A percentile compares a stretch with the other conserved stretches of the same genome.
These are phyloP conservation scores for Chaitophorus viminalis DNA, from an alignment of 2,888 invertebrate genomes.

Conservation along the genomic window DNA sequence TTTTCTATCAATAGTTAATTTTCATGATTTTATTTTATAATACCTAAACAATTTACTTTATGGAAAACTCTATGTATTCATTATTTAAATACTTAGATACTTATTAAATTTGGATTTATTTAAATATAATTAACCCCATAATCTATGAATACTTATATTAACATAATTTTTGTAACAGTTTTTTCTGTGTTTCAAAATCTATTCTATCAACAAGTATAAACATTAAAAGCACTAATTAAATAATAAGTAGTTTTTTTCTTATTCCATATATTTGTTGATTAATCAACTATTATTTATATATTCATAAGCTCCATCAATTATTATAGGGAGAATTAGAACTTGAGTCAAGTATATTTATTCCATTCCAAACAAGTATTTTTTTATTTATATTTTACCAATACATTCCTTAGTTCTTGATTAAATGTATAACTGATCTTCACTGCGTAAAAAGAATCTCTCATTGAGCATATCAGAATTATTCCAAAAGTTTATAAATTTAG, in stretches of 20 bases:
- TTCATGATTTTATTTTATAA: slow-evolving; percentile 43
- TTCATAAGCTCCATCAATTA: neutral
- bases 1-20: slow-evolving; percentile 11
- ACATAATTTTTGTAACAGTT: slow-evolving; percentile 1
- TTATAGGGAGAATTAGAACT: neutral
- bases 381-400: slow-evolving; percentile 5
- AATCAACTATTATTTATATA: neutral
- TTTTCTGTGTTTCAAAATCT: neutral
- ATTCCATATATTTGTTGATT: neutral
- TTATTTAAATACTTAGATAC: slow-evolving; percentile 12
- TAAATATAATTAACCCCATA: slow-evolving; percentile 5
- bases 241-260: neutral
- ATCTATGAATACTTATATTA: neutral
- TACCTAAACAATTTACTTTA: slow-evolving; percentile 32
- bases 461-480: slow-evolving; percentile 26
- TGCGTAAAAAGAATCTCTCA: neutral
- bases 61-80: slow-evolving; percentile 8
- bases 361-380: slow-evolving; percentile 18
- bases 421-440: neutral
- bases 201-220: neutral
- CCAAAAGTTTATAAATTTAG: slow-evolving; percentile 10
- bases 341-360: slow-evolving; percentile 13
- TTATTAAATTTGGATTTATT: slow-evolving; percentile 2
- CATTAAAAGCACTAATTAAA: neutral
- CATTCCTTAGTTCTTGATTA: slow-evolving; percentile 25